A percentile compares a stretch with the other conserved stretches of the same genome.
Conservation (phyloP, 1,140 invertebrate species). For the Wiebesia pumilae region DNA sequence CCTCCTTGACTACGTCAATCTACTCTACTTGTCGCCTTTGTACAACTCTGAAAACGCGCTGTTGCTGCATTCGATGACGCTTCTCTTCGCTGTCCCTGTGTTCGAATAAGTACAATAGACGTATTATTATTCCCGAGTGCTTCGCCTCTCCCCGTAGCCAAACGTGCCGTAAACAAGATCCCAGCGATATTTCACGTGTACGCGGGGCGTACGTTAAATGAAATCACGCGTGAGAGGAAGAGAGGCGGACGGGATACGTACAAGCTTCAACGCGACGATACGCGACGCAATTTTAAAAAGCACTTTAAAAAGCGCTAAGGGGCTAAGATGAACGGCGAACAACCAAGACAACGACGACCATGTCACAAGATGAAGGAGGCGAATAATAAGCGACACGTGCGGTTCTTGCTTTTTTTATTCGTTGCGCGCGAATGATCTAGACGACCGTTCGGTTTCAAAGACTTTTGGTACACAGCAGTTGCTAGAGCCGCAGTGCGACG, state of each 20-base stretch:
- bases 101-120: background rate
- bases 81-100: background rate
- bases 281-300: conserved; percentile 39
- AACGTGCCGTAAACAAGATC: conserved; percentile 37
- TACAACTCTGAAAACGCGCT: background rate
- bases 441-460: background rate
- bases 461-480: background rate
- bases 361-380: background rate
- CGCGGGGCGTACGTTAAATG: background rate
- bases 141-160: background rate
- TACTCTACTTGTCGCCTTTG: conserved; percentile 5
- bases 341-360: background rate
- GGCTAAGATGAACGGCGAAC: background rate
- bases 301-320: conserved; percentile 32
- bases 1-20: background rate
- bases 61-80: background rate
- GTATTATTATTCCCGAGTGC: conserved; percentile 7
- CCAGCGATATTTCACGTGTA: conserved; percentile 42
- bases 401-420: background rate
- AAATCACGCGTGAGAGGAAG: background rate
- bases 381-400: background rate
- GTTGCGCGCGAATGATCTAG: background rate
- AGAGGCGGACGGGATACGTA: background rate
- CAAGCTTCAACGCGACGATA: conserved; percentile 16
- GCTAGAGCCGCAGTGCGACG: background rate